phyloP scores from a whole-genome alignment of 2,113 vertebrate species.

The Hyperopisus bebe region DNA sequence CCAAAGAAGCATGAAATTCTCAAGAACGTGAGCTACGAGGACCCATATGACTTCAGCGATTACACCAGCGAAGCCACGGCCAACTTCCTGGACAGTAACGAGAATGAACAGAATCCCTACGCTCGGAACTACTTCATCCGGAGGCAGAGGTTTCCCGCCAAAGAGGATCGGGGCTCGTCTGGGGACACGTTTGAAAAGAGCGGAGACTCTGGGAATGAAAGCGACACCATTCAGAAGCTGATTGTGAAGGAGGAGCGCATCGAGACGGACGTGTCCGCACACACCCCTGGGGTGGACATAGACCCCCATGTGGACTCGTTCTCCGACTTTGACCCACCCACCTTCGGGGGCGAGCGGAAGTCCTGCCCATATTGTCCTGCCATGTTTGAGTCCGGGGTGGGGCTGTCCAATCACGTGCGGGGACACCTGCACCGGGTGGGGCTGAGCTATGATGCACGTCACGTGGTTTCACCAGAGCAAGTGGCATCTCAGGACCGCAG shows the following conservation, averaged over 20 bases:
- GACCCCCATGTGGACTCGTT: slow-evolving; percentile 26
- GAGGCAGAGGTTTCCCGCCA: slow-evolving; percentile 37
- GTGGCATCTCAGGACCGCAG: slow-evolving; percentile 82
- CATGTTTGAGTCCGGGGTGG: slow-evolving; percentile 85
- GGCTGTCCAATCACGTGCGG: slow-evolving; percentile 86
- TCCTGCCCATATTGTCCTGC: slow-evolving; percentile 86
- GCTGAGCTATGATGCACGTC: slow-evolving; percentile 85
- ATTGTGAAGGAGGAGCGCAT: slow-evolving; percentile 55
- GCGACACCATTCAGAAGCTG: slow-evolving; percentile 48
- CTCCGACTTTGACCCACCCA: slow-evolving; percentile 27
- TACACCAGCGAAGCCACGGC: slow-evolving; percentile 30
- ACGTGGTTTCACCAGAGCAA: slow-evolving; percentile 85
- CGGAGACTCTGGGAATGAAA: slow-evolving; percentile 30
- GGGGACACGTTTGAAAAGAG: slow-evolving; percentile 19
- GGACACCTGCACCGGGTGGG: slow-evolving; percentile 88
- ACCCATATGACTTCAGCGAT: slow-evolving; percentile 32
- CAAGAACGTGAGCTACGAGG: slow-evolving; percentile 50
- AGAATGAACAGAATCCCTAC: slow-evolving; percentile 43
- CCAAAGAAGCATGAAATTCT: slow-evolving; percentile 33
- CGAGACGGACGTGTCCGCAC: slow-evolving; percentile 37
- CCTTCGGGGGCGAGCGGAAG: slow-evolving; percentile 66
- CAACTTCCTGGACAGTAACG: slow-evolving; percentile 41
- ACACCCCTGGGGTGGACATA: slow-evolving; percentile 23
- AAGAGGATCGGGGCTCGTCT: slow-evolving; percentile 34
- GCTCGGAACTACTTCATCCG: slow-evolving; percentile 42